These are phyloP conservation scores for Gracilinanus agilis DNA, from an alignment of 2,113 vertebrate species.

Conservation along the genomic window DNA sequence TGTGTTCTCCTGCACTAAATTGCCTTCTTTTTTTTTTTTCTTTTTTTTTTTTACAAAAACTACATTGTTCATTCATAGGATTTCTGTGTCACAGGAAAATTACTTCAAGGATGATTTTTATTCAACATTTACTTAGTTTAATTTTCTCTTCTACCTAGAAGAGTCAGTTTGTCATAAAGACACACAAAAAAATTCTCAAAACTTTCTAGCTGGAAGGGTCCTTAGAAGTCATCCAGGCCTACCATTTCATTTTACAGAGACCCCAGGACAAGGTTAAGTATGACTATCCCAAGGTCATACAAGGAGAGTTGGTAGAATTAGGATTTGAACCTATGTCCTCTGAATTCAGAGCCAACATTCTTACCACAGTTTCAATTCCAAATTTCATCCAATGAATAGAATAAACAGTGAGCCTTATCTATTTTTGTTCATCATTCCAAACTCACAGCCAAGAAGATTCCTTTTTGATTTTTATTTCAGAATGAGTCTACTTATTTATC, in stretches of 20 bases:
- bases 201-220: neutral
- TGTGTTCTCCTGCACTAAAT: slow-evolving; percentile 53
- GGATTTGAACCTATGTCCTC: neutral
- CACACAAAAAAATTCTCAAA: neutral
- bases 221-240: neutral
- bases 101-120: slow-evolving; percentile 21
- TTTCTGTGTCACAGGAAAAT: slow-evolving; percentile 23
- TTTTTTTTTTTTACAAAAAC: slow-evolving; percentile 38
- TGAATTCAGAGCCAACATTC: neutral
- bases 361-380: neutral
- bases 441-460: neutral
- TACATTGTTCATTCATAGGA: slow-evolving; percentile 49
- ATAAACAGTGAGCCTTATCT: neutral
- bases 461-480: neutral
- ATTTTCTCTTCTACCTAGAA: slow-evolving; percentile 18
- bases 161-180: neutral
- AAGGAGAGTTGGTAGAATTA: neutral
- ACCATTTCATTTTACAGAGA: neutral
- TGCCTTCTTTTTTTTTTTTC: neutral
- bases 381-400: neutral
- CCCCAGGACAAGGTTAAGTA: neutral
- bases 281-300: neutral
- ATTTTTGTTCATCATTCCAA: neutral
- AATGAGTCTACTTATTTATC: neutral
- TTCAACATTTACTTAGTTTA: neutral